phyloP scores from a whole-genome alignment of 1,140 invertebrate genomes.

The Hyles vespertilio region DNA sequence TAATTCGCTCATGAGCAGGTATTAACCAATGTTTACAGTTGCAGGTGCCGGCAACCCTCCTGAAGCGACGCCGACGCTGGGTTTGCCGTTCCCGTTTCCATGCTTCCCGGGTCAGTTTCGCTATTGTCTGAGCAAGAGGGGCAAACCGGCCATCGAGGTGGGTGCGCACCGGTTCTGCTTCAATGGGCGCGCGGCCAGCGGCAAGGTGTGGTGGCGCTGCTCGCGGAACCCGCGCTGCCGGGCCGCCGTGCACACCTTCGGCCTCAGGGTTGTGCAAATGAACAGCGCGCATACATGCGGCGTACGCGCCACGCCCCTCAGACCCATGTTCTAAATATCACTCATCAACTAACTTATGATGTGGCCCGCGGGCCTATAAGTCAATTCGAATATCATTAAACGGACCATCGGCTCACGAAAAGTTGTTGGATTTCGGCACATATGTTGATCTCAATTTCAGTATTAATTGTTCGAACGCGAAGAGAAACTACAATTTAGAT shows the following conservation, averaged over 20 bases:
- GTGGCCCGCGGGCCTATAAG: conserved; percentile 5
- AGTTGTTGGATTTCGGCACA: conserved; percentile 46
- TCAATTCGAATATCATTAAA: conserved; percentile 28
- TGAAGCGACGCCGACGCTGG: conserved; percentile 52
- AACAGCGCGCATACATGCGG: conserved; percentile 68
- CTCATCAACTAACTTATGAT: neutral
- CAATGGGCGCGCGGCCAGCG: conserved; percentile 68
- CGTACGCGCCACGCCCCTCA: conserved; percentile 60
- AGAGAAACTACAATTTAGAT: conserved; percentile 24
- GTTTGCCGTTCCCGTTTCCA: conserved; percentile 63
- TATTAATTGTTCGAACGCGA: conserved; percentile 16
- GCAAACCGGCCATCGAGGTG: conserved; percentile 68
- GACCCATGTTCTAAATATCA: conserved; percentile 59
- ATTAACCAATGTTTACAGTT: conserved; percentile 48
- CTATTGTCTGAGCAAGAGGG: conserved; percentile 68
- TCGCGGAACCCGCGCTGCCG: conserved; percentile 66
- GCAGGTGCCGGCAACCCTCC: conserved; percentile 42
- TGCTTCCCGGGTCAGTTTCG: conserved; percentile 69
- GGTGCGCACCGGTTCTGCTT: conserved; percentile 68
- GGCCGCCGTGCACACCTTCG: conserved; percentile 68
- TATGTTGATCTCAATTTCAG: conserved; percentile 41
- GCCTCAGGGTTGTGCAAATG: conserved; percentile 65
- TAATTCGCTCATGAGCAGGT: conserved; percentile 14
- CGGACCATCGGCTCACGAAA: conserved; percentile 44
- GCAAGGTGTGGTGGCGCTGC: conserved; percentile 71